A percentile compares a stretch with the other conserved stretches of the same genome.
Evolutionary conservation across 2,797 vertebrate species (phyloP).

Genomic region (Falco concolor): DNA sequence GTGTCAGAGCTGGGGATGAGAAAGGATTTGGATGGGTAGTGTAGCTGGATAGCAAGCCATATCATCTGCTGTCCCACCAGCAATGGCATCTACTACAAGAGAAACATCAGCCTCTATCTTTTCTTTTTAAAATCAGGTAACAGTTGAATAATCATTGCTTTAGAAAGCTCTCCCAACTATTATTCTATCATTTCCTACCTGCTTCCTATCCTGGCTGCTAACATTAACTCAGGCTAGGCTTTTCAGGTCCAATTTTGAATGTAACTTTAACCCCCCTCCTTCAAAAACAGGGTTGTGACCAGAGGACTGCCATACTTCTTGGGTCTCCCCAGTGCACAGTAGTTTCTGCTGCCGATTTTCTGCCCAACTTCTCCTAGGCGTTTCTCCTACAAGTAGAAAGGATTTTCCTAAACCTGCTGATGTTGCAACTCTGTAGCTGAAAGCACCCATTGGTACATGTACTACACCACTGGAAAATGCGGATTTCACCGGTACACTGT

Average conservation of each 20-base stretch:
- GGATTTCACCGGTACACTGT: background rate
- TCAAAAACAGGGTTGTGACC: background rate
- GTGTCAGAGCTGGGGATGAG: background rate
- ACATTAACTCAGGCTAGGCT: background rate
- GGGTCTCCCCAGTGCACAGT: background rate
- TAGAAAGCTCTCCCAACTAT: background rate
- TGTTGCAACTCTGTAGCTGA: background rate
- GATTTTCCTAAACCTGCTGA: background rate
- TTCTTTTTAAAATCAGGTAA: background rate
- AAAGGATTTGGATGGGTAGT: background rate
- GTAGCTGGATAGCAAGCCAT: background rate
- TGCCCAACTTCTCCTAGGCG: background rate
- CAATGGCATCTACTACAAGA: background rate
- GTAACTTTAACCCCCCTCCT: background rate
- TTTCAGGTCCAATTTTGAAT: background rate
- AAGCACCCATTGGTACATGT: background rate
- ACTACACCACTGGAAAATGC: background rate
- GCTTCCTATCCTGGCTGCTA: background rate
- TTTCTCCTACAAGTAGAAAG: background rate
- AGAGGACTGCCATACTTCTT: background rate
- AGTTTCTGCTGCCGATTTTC: background rate
- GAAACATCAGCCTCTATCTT: background rate
- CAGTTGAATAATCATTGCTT: background rate
- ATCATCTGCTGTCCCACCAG: background rate
- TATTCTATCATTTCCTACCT: background rate